Conservation (phyloP, 2,797 vertebrate species). For the Ara ararauna region DNA sequence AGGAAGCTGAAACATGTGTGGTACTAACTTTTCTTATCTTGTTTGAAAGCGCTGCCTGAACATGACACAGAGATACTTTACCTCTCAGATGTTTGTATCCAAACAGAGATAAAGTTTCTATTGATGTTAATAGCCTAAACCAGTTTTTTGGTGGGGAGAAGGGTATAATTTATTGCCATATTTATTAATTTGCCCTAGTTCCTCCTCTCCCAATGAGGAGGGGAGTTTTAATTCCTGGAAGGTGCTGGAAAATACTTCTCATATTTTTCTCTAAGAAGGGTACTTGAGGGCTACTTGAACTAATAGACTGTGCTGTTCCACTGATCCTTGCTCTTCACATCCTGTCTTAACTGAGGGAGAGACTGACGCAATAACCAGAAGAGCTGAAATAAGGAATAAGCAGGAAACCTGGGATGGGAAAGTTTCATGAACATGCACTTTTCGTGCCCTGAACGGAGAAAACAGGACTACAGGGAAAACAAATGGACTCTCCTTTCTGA, state of each 20-base stretch:
- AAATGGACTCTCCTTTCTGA: neutral
- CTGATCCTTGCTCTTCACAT: constrained; percentile 19
- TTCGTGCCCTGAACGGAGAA: neutral
- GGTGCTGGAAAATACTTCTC: neutral
- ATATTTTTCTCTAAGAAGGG: neutral
- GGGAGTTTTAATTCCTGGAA: constrained; percentile 2
- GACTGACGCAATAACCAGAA: neutral
- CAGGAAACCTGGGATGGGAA: neutral
- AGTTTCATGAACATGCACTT: neutral
- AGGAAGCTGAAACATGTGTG: neutral
- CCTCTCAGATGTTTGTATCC: constrained; percentile 29
- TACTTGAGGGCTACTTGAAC: neutral
- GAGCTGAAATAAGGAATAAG: neutral
- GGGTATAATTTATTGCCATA: constrained; percentile 60
- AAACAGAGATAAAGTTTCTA: constrained; percentile 27
- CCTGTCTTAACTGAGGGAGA: neutral
- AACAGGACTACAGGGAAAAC: neutral
- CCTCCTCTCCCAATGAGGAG: neutral
- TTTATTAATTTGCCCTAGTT: constrained; percentile 46
- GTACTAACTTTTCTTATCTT: neutral
- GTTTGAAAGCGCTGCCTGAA: constrained; percentile 8
- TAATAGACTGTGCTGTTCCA: neutral
- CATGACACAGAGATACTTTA: neutral
- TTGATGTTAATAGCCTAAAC: neutral
- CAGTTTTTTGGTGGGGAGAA: neutral